A percentile compares a stretch with the other conserved stretches of the same genome.
Evolutionary conservation across 2,113 vertebrate species (phyloP).

Genomic region (Galemys pyrenaicus): DNA sequence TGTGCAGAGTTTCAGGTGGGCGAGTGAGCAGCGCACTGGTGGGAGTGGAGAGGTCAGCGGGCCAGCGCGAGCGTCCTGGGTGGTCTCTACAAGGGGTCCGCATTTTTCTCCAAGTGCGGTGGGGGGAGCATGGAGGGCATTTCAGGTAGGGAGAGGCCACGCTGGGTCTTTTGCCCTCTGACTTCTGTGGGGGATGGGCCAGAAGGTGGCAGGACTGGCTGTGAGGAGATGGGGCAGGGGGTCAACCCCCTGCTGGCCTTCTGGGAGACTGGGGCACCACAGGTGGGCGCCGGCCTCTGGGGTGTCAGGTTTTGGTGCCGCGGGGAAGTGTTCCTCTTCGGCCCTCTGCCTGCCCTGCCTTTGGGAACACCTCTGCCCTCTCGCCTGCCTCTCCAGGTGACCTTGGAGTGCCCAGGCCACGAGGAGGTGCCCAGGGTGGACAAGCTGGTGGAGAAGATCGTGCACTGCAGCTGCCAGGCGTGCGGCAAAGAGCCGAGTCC

Average conservation of each 20-base stretch:
- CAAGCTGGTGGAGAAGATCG: slow-evolving; percentile 97
- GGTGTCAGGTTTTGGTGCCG: not conserved
- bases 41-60: not conserved
- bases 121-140: not conserved
- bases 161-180: too few species aligned
- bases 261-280: not conserved
- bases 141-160: not conserved
- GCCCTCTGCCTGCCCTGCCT: not conserved
- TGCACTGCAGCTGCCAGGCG: slow-evolving; percentile 97
- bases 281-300: accelerated
- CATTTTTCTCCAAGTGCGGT: not conserved
- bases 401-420: slow-evolving; percentile 92
- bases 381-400: slow-evolving; percentile 87
- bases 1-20: not conserved
- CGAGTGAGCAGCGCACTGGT: not conserved
- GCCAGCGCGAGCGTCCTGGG: not conserved
- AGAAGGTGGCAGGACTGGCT: not conserved
- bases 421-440: slow-evolving; percentile 93
- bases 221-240: not conserved
- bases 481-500: slow-evolving; percentile 94
- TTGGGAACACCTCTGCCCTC: accelerated
- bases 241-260: too few species aligned
- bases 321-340: accelerated
- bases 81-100: not conserved
- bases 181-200: not conserved